These are phyloP conservation scores for Crocuta crocuta DNA, from an alignment of 2,113 vertebrate genomes.

Conservation along the genomic window DNA sequence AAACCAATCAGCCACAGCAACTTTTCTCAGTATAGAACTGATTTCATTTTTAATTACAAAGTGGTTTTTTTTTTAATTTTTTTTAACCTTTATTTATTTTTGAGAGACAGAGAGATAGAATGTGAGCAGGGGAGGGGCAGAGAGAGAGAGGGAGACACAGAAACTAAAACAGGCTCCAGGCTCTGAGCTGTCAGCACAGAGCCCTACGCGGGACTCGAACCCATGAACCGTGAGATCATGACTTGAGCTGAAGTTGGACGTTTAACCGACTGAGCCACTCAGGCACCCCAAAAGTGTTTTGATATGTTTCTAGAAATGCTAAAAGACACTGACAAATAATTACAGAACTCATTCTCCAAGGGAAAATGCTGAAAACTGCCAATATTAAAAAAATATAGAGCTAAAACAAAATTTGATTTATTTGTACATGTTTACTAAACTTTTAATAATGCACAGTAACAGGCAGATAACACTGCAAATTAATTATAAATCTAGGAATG, in stretches of 20 bases:
- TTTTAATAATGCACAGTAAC: constrained; percentile 32
- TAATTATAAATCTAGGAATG: constrained; percentile 51
- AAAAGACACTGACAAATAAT: constrained; percentile 43
- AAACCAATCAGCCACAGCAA: background rate
- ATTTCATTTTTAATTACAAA: constrained; percentile 61
- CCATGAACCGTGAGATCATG: too few relatives aligned
- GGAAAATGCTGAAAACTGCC: constrained; percentile 14
- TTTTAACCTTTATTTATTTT: too few relatives aligned
- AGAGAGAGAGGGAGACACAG: too few relatives aligned
- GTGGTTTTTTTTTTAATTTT: too few relatives aligned
- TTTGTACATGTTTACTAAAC: background rate
- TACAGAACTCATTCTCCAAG: constrained; percentile 21
- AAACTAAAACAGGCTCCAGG: too few relatives aligned
- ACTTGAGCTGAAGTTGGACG: too few relatives aligned
- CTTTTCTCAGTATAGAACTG: constrained; percentile 22
- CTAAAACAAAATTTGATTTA: constrained; percentile 56
- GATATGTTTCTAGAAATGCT: constrained; percentile 54
- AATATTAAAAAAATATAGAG: constrained; percentile 53
- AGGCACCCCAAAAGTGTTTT: background rate
- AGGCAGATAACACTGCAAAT: background rate
- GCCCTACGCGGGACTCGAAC: too few relatives aligned
- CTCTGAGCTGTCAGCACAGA: too few relatives aligned
- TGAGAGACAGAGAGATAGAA: too few relatives aligned
- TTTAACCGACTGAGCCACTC: too few relatives aligned
- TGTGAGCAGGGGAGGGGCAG: too few relatives aligned